A percentile compares a stretch with the other conserved stretches of the same genome.
These are phyloP conservation scores for Dissostichus mawsoni DNA, from an alignment of 2,113 vertebrate genomes.

Conservation along the genomic window DNA sequence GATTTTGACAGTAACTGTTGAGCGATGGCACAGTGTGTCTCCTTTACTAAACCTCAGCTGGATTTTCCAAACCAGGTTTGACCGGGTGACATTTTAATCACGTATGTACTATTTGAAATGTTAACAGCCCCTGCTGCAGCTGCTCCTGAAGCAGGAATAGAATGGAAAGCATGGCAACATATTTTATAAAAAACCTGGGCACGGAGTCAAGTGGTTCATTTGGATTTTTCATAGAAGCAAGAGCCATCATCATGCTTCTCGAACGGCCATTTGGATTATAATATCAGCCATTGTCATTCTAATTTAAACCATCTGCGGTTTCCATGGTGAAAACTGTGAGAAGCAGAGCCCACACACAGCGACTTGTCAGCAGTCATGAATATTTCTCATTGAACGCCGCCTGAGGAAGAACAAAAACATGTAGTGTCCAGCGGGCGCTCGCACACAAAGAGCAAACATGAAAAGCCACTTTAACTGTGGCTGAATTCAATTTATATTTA, in stretches of 20 bases:
- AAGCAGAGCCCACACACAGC: slow-evolving; percentile 63
- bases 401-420: slow-evolving; percentile 15
- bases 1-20: slow-evolving; percentile 41
- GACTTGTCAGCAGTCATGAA: slow-evolving; percentile 64
- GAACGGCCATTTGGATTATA: slow-evolving; percentile 57
- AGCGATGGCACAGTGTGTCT: slow-evolving; percentile 30
- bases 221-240: slow-evolving; percentile 7
- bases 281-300: slow-evolving; percentile 68
- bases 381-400: slow-evolving; percentile 59
- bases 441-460: slow-evolving; percentile 2
- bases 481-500: slow-evolving; percentile 45
- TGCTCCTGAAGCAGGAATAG: neutral
- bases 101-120: slow-evolving; percentile 13
- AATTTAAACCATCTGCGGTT: slow-evolving; percentile 69
- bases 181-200: neutral
- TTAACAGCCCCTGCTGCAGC: slow-evolving; percentile 18
- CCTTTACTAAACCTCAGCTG: slow-evolving; percentile 23
- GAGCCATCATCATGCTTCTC: slow-evolving; percentile 15
- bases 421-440: slow-evolving; percentile 24
- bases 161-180: neutral
- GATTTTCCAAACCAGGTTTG: slow-evolving; percentile 38
- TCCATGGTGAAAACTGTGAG: slow-evolving; percentile 74
- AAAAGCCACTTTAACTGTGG: slow-evolving; percentile 24
- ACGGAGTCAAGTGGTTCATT: slow-evolving; percentile 47
- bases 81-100: slow-evolving; percentile 44